Conservation (phyloP, 2,797 vertebrate species). For the Enteromius argenteus region DNA sequence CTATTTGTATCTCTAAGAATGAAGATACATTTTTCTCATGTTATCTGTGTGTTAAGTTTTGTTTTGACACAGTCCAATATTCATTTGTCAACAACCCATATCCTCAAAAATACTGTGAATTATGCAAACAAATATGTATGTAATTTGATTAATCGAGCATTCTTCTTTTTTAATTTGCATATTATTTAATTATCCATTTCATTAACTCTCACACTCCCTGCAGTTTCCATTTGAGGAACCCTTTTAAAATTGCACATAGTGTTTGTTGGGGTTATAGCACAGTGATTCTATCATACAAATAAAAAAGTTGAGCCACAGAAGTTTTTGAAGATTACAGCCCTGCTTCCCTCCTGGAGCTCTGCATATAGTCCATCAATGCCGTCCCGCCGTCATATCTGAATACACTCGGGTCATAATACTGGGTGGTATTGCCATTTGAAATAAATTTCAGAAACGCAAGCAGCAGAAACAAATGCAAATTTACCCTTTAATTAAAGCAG, state of each 20-base stretch:
- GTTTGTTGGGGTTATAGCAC: background rate
- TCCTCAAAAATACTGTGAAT: background rate
- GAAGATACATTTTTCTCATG: too few species aligned
- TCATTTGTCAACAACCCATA: too few species aligned
- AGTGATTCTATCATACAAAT: conserved; percentile 3
- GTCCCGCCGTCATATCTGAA: conserved; percentile 20
- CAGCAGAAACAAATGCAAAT: conserved; percentile 62
- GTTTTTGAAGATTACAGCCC: conserved; percentile 26
- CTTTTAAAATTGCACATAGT: background rate
- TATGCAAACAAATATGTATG: background rate
- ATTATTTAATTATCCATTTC: background rate
- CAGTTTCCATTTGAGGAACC: background rate
- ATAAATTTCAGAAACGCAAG: conserved; percentile 60
- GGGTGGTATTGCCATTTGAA: conserved; percentile 56
- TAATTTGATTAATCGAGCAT: background rate
- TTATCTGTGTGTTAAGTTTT: too few species aligned
- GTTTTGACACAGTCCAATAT: too few species aligned
- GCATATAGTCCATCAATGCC: conserved; percentile 18
- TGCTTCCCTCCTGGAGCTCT: conserved; percentile 20
- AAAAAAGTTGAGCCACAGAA: background rate
- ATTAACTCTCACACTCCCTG: background rate
- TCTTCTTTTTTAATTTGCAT: background rate
- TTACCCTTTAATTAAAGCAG: conserved; percentile 63
- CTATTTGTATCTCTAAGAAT: too few species aligned
- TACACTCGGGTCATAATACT: conserved; percentile 53